Evolutionary conservation across 2,113 vertebrate species (phyloP).

Genomic region (Takifugu flavidus): DNA sequence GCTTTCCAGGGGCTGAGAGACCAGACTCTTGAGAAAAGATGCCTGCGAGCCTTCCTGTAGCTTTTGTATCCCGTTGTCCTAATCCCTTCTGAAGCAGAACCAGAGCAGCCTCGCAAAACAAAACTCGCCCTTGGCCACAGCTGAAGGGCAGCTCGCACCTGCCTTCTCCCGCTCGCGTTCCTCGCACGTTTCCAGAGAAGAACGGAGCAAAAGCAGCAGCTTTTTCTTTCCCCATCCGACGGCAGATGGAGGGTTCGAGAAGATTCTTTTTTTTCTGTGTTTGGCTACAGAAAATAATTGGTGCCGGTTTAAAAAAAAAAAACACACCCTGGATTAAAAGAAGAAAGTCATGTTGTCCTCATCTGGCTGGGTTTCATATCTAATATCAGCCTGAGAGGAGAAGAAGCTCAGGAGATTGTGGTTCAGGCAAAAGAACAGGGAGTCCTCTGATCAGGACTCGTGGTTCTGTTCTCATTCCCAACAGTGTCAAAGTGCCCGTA

Average conservation of each 20-base stretch:
- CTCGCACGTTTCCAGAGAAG: slow-evolving; percentile 20
- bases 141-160: slow-evolving; percentile 53
- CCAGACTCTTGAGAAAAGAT: slow-evolving; percentile 61
- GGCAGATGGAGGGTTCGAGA: background rate
- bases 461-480: too few relatives aligned
- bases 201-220: slow-evolving; percentile 24
- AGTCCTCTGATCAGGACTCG: too few relatives aligned
- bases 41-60: slow-evolving; percentile 44
- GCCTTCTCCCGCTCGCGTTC: slow-evolving; percentile 27
- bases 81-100: slow-evolving; percentile 63
- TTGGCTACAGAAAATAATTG: background rate
- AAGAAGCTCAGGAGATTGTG: too few relatives aligned
- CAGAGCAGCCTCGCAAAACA: slow-evolving; percentile 56
- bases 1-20: slow-evolving; percentile 57
- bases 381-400: too few relatives aligned
- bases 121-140: slow-evolving; percentile 60
- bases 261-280: background rate
- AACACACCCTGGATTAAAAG: too few relatives aligned
- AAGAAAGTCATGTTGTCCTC: too few relatives aligned
- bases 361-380: too few relatives aligned
- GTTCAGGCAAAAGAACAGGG: too few relatives aligned
- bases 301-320: too few relatives aligned
- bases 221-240: slow-evolving; percentile 5
- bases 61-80: slow-evolving; percentile 53
- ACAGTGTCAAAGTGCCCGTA: too few relatives aligned